A percentile compares a stretch with the other conserved stretches of the same genome.
Evolutionary conservation across 1,140 invertebrate species (phyloP).

Genomic region (Nasonia giraulti): DNA sequence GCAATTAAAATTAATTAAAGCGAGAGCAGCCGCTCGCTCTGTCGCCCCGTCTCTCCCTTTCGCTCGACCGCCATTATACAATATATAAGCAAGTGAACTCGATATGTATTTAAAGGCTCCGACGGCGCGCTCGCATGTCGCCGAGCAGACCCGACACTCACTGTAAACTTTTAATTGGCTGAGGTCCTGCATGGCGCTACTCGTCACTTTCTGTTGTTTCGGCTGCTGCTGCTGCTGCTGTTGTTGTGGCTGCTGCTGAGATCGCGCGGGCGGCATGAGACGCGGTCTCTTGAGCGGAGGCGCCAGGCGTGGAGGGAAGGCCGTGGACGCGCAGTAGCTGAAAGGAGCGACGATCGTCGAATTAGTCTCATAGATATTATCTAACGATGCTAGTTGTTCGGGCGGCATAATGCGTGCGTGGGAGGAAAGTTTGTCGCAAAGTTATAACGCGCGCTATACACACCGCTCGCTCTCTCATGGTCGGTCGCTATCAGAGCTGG

Average conservation of each 20-base stretch:
- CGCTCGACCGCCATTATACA: background rate
- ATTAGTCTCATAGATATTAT: background rate
- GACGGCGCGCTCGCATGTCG: background rate
- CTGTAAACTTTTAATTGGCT: constrained; percentile 80
- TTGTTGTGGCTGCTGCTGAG: constrained; percentile 60
- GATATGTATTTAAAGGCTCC: constrained; percentile 18
- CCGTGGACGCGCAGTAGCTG: constrained; percentile 79
- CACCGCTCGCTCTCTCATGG: no score
- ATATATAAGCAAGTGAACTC: constrained; percentile 20
- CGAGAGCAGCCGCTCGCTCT: background rate
- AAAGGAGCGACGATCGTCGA: constrained; percentile 52
- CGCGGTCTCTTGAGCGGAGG: constrained; percentile 78
- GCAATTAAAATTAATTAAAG: constrained; percentile 46
- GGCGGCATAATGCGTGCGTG: no score
- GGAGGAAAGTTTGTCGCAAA: no score
- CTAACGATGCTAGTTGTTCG: background rate
- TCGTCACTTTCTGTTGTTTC: constrained; percentile 65
- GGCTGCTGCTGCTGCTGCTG: constrained; percentile 65
- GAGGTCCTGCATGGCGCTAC: constrained; percentile 66
- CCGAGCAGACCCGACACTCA: constrained; percentile 69
- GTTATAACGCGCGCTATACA: no score
- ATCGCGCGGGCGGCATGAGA: constrained; percentile 75
- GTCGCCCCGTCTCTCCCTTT: background rate
- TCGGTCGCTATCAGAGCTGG: no score
- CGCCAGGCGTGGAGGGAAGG: constrained; percentile 75